phyloP scores from a whole-genome alignment of 2,888 invertebrate genomes.

The Alentia gelatinosa region DNA sequence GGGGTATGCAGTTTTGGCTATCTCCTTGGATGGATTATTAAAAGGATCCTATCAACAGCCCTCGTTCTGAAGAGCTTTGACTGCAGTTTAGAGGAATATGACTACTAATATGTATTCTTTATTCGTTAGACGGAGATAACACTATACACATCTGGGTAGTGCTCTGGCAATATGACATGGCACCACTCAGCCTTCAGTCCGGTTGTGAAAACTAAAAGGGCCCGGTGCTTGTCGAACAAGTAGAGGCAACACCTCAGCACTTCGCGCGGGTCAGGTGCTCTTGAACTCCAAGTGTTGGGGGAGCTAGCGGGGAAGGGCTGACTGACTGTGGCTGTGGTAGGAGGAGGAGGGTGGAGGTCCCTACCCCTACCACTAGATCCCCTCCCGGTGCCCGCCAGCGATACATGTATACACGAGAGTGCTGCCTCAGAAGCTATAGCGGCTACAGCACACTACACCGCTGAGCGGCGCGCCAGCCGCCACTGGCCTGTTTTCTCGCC shows the following conservation, averaged over 20 bases:
- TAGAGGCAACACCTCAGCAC: constrained; percentile 42
- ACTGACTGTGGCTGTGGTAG: background rate
- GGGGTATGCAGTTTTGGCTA: too few species aligned
- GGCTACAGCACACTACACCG: background rate
- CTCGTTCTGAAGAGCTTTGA: too few species aligned
- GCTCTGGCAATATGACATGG: too few species aligned
- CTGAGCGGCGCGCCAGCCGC: too few species aligned
- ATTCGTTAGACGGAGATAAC: too few species aligned
- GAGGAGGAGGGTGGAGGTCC: background rate
- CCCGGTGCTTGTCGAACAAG: constrained; percentile 41
- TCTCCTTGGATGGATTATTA: too few species aligned
- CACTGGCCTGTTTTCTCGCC: too few species aligned
- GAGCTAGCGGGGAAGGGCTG: background rate
- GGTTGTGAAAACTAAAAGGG: constrained; percentile 32
- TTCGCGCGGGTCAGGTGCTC: constrained; percentile 35
- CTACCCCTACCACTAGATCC: background rate
- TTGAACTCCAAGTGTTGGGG: constrained; percentile 25
- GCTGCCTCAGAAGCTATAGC: background rate
- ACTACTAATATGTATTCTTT: too few species aligned
- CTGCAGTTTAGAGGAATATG: too few species aligned
- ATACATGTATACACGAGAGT: background rate
- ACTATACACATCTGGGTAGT: too few species aligned
- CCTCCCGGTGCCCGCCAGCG: background rate
- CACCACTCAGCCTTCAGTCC: too few species aligned
- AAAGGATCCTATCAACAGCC: too few species aligned